Conservation (phyloP, 2,888 invertebrate species). For the Trissolcus brochymenae region DNA sequence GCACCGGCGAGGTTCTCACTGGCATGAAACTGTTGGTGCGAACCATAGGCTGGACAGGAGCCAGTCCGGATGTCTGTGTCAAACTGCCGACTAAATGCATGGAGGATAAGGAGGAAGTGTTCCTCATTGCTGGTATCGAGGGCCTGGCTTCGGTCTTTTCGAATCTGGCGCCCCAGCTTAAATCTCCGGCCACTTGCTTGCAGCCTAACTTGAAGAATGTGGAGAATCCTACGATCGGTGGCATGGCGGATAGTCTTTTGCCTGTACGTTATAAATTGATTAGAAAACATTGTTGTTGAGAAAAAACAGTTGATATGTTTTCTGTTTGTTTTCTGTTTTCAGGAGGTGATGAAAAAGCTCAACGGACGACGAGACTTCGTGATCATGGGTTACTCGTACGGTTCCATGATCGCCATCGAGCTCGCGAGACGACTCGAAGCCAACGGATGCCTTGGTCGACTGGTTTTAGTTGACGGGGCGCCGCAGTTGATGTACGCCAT, state of each 20-base stretch:
- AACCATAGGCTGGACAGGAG: slow-evolving; percentile 52
- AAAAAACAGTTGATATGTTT: not conserved
- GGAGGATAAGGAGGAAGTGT: slow-evolving; percentile 63
- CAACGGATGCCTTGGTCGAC: slow-evolving; percentile 80
- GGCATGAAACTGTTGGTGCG: slow-evolving; percentile 63
- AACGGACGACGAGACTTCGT: slow-evolving; percentile 78
- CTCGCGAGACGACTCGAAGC: slow-evolving; percentile 84
- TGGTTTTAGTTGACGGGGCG: slow-evolving; percentile 89
- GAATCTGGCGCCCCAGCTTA: slow-evolving; percentile 67
- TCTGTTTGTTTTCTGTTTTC: slow-evolving; percentile 30
- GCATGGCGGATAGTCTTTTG: slow-evolving; percentile 78
- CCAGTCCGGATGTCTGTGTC: slow-evolving; percentile 59
- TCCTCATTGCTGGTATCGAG: slow-evolving; percentile 76
- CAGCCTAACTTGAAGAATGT: slow-evolving; percentile 71
- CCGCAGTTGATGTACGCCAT: slow-evolving; percentile 83
- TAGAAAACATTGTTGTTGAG: not conserved
- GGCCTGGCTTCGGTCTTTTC: slow-evolving; percentile 70
- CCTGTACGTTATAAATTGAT: slow-evolving; percentile 77
- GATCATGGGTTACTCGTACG: slow-evolving; percentile 93
- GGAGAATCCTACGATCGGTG: slow-evolving; percentile 75
- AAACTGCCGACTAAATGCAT: slow-evolving; percentile 62
- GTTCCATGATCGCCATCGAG: slow-evolving; percentile 86
- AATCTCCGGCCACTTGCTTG: slow-evolving; percentile 67
- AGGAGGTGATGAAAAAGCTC: slow-evolving; percentile 80
- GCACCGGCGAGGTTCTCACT: slow-evolving; percentile 39